Evolutionary conservation across 2,888 invertebrate species (phyloP).

Genomic region (Parnassius mnemosyne): DNA sequence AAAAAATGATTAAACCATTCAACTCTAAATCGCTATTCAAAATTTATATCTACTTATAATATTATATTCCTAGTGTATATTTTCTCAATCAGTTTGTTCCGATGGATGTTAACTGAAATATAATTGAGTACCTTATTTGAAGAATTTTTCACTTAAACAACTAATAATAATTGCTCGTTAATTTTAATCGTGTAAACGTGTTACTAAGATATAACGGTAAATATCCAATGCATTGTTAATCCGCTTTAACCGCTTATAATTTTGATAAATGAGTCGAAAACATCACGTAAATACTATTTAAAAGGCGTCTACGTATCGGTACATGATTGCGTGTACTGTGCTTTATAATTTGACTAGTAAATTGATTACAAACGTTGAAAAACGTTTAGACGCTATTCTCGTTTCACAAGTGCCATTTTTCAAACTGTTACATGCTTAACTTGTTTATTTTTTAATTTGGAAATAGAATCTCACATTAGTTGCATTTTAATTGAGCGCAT

Average conservation of each 20-base stretch:
- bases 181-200: conserved; percentile 39
- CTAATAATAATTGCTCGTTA: conserved; percentile 8
- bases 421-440: conserved; percentile 3
- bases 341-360: conserved; percentile 29
- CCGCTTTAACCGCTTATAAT: conserved; percentile 53
- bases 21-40: too few relatives aligned
- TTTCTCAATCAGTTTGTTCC: too few relatives aligned
- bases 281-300: conserved; percentile 25
- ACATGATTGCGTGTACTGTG: conserved; percentile 26
- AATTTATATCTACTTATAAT: too few relatives aligned
- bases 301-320: conserved; percentile 7
- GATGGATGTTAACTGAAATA: background rate
- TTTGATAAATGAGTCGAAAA: conserved; percentile 56
- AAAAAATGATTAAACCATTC: too few relatives aligned
- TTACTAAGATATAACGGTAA: conserved; percentile 35
- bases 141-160: background rate
- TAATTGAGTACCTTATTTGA: background rate
- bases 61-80: too few relatives aligned
- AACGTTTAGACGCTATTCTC: conserved; percentile 10
- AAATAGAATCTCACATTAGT: background rate
- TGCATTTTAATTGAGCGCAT: background rate
- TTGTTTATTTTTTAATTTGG: background rate
- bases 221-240: conserved; percentile 29
- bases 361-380: conserved; percentile 28
- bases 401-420: conserved; percentile 11